These are phyloP conservation scores for Brachypalpus laphriformis DNA, from an alignment of 2,888 invertebrate genomes.

Conservation along the genomic window DNA sequence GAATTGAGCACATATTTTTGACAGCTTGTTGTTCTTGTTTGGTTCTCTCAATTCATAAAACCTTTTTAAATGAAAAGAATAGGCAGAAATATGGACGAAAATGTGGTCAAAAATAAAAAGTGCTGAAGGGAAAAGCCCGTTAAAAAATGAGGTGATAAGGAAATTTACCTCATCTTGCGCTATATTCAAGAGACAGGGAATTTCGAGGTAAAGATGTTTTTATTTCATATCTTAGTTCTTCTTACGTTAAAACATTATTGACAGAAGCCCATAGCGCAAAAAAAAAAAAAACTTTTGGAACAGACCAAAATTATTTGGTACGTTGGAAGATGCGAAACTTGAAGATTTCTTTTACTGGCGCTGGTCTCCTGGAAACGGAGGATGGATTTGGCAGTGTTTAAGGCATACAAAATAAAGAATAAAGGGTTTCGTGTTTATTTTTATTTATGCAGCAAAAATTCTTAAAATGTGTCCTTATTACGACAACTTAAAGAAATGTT, in stretches of 20 bases:
- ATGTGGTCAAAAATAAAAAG: neutral
- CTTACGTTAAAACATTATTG: neutral
- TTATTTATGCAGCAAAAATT: neutral
- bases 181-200: too few relatives aligned
- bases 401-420: too few relatives aligned
- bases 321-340: slow-evolving; percentile 22
- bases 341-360: neutral
- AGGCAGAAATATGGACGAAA: neutral
- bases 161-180: neutral
- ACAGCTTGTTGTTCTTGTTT: neutral
- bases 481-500: slow-evolving; percentile 5
- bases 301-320: slow-evolving; percentile 2
- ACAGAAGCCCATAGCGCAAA: neutral
- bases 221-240: neutral
- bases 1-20: too few relatives aligned
- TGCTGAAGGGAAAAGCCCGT: neutral
- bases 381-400: too few relatives aligned
- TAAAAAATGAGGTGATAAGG: neutral
- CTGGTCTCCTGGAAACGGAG: neutral
- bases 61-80: neutral
- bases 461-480: slow-evolving; percentile 1
- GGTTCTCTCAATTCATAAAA: neutral
- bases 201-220: neutral
- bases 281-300: neutral
- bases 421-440: too few relatives aligned